Base-by-base conservation (phyloP, 2,113 vertebrate genomes). In the Salvelinus namaycush region DNA sequence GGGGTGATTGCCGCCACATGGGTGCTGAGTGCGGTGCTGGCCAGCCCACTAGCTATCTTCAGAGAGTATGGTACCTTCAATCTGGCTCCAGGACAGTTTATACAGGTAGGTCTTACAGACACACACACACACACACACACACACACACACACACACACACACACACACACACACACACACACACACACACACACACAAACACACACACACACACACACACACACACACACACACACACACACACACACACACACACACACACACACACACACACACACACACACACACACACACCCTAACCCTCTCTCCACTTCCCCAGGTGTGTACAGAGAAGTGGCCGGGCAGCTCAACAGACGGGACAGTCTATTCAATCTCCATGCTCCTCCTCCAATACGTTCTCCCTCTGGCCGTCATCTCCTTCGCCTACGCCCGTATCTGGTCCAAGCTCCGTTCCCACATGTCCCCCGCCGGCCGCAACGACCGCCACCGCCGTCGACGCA, bases 261-360 rank as follows among this genome's bases (percentile, higher is more conserved):
- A 2, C 7, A 9, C 39, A 9, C 39, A 9, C 39, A 9, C 8
- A 39, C 2, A 39, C 39, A 39, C 39, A 39, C 39, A 39, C 39
- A 44, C 9, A 44, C 8, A 44, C 9, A 44, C 9, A 44, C 8
- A 44, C 8, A 9, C 39, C 39, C 39, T 44, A 44, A 44, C 39
- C 39, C 29, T 71, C 39, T 44, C 39, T 44, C 39, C 39, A 11
- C 39, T 44, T 11, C 54, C 18, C 39, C 80, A 91, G 79, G 95
- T 93, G 11, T 99, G 97, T 31, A 94, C 95, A 0, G 97, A 99
- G 90, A 97, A 96, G 84, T 99, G 97, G 97, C 96, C 97, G 0
- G 95, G 93, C 0, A 95, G 94, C 48, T 95, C 91, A 68, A 91
- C 95, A 0, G 93, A 95, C 4, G 94, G 97, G 6, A 97, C 96